Base-by-base conservation (phyloP, 2,888 invertebrate genomes). In the Morpho achilles region DNA sequence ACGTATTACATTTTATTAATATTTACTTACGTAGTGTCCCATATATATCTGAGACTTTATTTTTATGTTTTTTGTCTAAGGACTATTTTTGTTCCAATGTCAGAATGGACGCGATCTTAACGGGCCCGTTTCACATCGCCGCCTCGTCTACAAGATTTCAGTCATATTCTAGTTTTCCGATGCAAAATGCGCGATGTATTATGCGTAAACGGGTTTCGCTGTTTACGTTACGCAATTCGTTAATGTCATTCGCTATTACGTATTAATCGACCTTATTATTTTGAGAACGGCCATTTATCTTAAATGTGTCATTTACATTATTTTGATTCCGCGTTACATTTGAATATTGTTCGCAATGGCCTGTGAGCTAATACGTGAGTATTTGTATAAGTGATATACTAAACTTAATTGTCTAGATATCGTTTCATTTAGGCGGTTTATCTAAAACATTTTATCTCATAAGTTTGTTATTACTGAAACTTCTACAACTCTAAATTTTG, bases 1-100 rank as follows among this genome's bases (percentile, higher is more conserved):
- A 65, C 66, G 69, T 61, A 54, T 65, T 52, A 56, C 46, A 60
- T 67, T 62, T 66, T 69, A 69, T 68, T 69, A 68, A 67, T 67
- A 63, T 66, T 67, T 56, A 63, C 63, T 59, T 56, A 55, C 61
- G 60, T 64, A 58, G 61, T 61, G 58, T 63, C 63, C 58, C 61
- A 60, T 61, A 65, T 65, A 51, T 54, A 60, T 57, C 51, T 32
- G 63, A 61, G 60, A 63, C 62, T 61, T 62, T 62, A 59, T 60
- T 58, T 59, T 62, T 62, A 58, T 56, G 52, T 50, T 61, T 58
- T 62, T 62, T 64, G 59, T 62, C 58, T 56, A 49, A 49, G 47
- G 16, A 53, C 49, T 60, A 62, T 62, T 64, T 64, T 42, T 47
- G 60, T 62, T 61, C 58, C 64, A 64, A 64, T 64, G 62, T 58